These are phyloP conservation scores for Petrocephalus zakoni DNA, from an alignment of 2,113 vertebrate species.

Conservation along the genomic window DNA sequence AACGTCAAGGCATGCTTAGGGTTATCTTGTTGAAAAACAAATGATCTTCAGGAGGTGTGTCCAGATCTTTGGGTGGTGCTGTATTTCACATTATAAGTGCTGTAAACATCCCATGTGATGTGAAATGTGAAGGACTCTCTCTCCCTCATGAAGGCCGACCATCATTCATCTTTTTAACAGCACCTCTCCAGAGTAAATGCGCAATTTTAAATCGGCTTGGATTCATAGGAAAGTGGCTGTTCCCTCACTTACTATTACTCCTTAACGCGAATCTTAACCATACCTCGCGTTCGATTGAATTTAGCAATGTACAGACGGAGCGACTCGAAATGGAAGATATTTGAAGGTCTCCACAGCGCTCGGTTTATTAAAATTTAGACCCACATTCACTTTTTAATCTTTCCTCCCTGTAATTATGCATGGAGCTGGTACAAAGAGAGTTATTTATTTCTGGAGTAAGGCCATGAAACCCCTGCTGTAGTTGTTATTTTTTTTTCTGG, in stretches of 20 bases:
- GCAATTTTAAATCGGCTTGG: background rate
- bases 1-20: background rate
- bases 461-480: constrained; percentile 37
- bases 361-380: constrained; percentile 8
- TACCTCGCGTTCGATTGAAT: background rate
- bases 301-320: background rate
- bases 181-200: background rate
- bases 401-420: constrained; percentile 46
- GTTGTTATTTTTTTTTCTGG: constrained; percentile 66
- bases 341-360: background rate
- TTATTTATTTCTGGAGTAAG: constrained; percentile 61
- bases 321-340: background rate
- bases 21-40: background rate
- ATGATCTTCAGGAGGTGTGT: background rate
- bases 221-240: background rate
- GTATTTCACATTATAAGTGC: background rate
- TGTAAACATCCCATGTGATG: background rate
- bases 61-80: background rate
- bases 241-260: too few relatives aligned
- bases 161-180: background rate
- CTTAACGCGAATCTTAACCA: background rate
- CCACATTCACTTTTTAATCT: constrained; percentile 15
- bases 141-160: background rate
- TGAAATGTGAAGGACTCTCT: background rate
- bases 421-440: constrained; percentile 59